Base-by-base conservation (phyloP, 2,113 vertebrate genomes). In the Formicarius rufipectus region DNA sequence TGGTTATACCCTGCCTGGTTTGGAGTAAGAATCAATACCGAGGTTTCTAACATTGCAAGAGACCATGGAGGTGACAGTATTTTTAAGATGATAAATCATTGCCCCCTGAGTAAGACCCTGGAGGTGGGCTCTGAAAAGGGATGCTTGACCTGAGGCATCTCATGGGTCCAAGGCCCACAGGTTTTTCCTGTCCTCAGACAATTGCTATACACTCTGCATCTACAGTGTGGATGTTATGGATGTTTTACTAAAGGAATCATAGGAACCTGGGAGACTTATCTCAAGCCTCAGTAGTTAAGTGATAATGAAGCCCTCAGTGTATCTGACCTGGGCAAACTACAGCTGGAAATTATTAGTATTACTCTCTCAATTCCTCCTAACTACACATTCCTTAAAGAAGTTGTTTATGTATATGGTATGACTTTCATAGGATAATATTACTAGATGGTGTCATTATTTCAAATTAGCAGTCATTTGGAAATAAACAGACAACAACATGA, bases 381-480 rank as follows among this genome's bases (percentile, higher is more conserved):
- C 6, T 31, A 37, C 22, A 27, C 19, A 7, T n/a, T 75, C 9
- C 8, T 73, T 62, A 37, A 62, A 79, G 22, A 75, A n/a, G 25
- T 8, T 81, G 28, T 83, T 89, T 31, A 23, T 33, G 25, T 27
- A 39, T 39, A 7, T 24, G 12, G 21, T 39, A 31, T 39, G 19
- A 49, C 40, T 87, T 89, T 77, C 9, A 14, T 35, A n/a, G 24
- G 33, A 33, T 42, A 52, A 75, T 78, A 76, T 84, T 71, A 79
- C 39, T 72, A 45, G 20, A 45, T 22, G 22, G 18, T 79, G 53
- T 40, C 44, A 49, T 76, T 42, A 58, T 58, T 87, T 82, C 49
- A 83, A 83, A 91, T 28, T 28, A 80, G 21, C 33, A 47, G 23
- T 74, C 42, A 37, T 84, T 90, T 85, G 37, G 59, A 96, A 90